Percentiles rank a stretch among this genome's conserved stretches.
These are phyloP conservation scores for Schlechtendalia chinensis DNA, from an alignment of 1,140 invertebrate species.

Conservation along the genomic window DNA sequence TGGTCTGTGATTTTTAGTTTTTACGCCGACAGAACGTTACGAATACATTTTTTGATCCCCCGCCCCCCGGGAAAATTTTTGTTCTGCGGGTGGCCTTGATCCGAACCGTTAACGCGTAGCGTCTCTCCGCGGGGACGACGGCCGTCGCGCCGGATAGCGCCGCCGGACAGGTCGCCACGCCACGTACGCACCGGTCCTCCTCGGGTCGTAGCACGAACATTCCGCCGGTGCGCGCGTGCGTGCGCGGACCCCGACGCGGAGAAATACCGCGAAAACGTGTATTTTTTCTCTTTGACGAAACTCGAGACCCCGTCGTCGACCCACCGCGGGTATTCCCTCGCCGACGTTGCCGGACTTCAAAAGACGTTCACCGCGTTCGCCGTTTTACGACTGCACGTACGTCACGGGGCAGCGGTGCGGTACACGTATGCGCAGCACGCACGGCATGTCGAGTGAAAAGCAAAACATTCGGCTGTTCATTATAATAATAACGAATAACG, in stretches of 20 bases:
- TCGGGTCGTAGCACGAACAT: conserved; percentile 11
- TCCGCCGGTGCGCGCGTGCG: neutral
- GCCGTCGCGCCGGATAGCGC: conserved; percentile 36
- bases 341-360: conserved; percentile 46
- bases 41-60: too few relatives aligned
- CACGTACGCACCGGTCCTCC: neutral
- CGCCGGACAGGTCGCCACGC: conserved; percentile 17
- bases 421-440: neutral
- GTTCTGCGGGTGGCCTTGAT: too few relatives aligned
- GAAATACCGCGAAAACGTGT: conserved; percentile 30
- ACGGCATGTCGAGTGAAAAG: neutral
- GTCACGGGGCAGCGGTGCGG: neutral
- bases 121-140: conserved; percentile 26
- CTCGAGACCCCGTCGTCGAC: neutral
- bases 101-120: neutral
- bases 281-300: conserved; percentile 30
- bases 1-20: too few relatives aligned
- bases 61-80: too few relatives aligned
- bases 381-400: neutral
- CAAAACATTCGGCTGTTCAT: conserved; percentile 10
- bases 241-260: neutral
- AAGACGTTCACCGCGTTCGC: neutral
- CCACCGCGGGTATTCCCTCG: conserved; percentile 15
- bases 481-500: too few relatives aligned
- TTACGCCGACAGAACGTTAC: too few relatives aligned